Base-by-base conservation (phyloP, 2,797 vertebrate genomes). In the Eupleurogrammus muticus region DNA sequence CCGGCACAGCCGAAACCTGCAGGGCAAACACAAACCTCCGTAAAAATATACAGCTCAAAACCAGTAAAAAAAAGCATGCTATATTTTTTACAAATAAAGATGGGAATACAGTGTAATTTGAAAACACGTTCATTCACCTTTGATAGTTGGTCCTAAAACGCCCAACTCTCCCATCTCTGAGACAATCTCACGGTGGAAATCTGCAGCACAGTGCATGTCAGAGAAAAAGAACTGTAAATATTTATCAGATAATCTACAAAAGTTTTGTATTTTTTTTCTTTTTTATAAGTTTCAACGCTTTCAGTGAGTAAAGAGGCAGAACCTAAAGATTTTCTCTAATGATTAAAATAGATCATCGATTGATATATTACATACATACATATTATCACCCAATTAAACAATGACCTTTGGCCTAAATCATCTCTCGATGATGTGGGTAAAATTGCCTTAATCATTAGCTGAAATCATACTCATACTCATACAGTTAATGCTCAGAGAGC, bases 1-100 rank as follows among this genome's bases (percentile, higher is more conserved):
- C 96, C 96, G 7, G 96, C 95, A 85, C 96, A 97, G 82, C 95
- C 94, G 2, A 95, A 96, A 1, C 96, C 96, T 97, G 94, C 64
- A 77, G 23, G 5, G 21, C 10, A 5, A 28, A 65, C 1, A 56
- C 1, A 17, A 68, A 13, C 8, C 8, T 21, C 46, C 12, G 9
- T 23, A 16, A 51, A 56, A 9, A 53, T 7, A 9, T 40, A 19
- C 19, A 36, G 32, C 13, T 47, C 4, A 20, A 42, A 12, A 17
- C 4, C 61, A 40, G 32, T 24, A 21, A 52, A 40, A 42, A 62
- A 47, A 61, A 34, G 16, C 0, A 24, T 11, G 20, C 8, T 28
- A 1, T 24, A 10, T 46, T 14, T 12, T 21, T 42, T 42, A 14
- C 40, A 42, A 42, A 42, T 42, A 5, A 36, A 5, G 14, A 13